phyloP scores from a whole-genome alignment of 1,140 invertebrate species.

The Colletes gigas region DNA sequence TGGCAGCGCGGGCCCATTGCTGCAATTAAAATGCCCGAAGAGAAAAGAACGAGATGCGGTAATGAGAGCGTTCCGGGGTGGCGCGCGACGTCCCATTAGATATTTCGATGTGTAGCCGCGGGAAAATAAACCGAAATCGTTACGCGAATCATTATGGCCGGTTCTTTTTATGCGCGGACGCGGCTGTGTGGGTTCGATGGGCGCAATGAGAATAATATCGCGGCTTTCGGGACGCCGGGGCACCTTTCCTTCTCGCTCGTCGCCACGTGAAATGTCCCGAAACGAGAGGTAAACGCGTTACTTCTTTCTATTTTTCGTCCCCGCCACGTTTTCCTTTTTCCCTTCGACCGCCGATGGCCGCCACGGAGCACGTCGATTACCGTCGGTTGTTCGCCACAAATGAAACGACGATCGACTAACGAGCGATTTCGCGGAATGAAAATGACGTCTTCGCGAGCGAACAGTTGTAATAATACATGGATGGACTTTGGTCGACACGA shows the following conservation, averaged over 20 bases:
- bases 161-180: slow-evolving; percentile 19
- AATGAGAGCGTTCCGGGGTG: slow-evolving; percentile 52
- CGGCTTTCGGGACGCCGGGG: not conserved
- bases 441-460: no score
- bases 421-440: no score
- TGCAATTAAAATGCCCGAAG: slow-evolving; percentile 68
- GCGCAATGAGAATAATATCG: slow-evolving; percentile 47
- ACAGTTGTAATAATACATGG: no score
- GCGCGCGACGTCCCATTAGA: slow-evolving; percentile 56
- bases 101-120: slow-evolving; percentile 49
- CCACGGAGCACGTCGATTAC: not conserved
- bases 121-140: slow-evolving; percentile 56
- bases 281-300: slow-evolving; percentile 8
- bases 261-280: not conserved
- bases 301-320: not conserved
- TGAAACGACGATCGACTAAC: not conserved
- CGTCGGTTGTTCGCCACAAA: not conserved
- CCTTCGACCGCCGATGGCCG: not conserved
- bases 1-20: slow-evolving; percentile 53
- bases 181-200: slow-evolving; percentile 15
- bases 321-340: not conserved
- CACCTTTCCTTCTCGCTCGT: not conserved
- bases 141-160: slow-evolving; percentile 45
- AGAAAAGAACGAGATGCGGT: slow-evolving; percentile 55
- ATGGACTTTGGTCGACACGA: no score